Evolutionary conservation across 2,113 vertebrate genomes (phyloP), one percentile per base, ranked within the genome.

Genomic region (Bujurquina vittata): DNA sequence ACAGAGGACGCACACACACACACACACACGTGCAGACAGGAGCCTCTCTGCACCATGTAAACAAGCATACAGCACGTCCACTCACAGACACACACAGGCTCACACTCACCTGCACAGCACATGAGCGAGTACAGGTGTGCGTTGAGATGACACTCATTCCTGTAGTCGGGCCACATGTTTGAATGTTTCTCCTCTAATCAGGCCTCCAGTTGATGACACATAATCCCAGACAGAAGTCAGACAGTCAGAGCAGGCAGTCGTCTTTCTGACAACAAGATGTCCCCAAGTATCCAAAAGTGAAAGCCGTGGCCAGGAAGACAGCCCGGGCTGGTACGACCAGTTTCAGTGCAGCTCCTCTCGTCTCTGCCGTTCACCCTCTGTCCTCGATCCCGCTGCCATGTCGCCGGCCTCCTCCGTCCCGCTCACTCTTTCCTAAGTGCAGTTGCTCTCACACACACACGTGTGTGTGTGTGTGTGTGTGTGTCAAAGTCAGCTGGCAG

Each of bases 51-150:
- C 83, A 37, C 40, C 67, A 81, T 35, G 87, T 88, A 87, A 89
- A 91, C 91, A 92, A 58, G 37, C 18, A 46, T 26, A 12, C 17
- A 72, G 46, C 23, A 52, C 52, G 65, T 12, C 7, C 14, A 60
- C 29, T 57, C 18, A 55, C 46, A 59, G n/a, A 75, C 11, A 65
- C 52, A 80, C 74, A 22, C 58, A 15, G 1, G 60, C 11, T 61
- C 63, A 62, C 78, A 98, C 98, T 96, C 89, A 99, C 98, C 98
- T 89, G 98, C 95, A 92, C 98, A 99, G 95, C 98, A 99, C 98
- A 99, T 99, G 93, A 95, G 96, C 78, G 96, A 96, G 90, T 95
- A 96, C 94, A 99, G 95, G 95, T 97, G 96, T 90, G 96, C 95
- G 81, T 97, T 97, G 88, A 98, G 96, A n/a, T 93, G 88, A 79